A percentile compares a stretch with the other conserved stretches of the same genome.
Evolutionary conservation across 2,113 vertebrate genomes (phyloP).

Genomic region (Chascanopsetta lugubris): DNA sequence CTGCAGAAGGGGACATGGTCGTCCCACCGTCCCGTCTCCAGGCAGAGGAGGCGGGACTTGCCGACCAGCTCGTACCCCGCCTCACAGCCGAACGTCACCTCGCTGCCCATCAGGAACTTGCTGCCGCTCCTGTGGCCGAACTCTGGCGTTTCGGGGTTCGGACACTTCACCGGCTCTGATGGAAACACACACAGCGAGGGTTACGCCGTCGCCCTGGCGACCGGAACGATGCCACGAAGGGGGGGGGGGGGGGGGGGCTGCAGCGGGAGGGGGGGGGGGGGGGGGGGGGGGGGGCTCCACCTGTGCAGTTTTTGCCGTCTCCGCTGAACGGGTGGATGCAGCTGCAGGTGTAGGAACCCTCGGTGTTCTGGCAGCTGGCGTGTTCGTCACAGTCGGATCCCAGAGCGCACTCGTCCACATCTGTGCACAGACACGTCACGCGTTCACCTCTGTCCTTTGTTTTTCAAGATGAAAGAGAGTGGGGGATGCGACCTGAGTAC

Average conservation of each 20-base stretch:
- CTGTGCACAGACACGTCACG: conserved; percentile 72
- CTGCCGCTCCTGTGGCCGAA: conserved; percentile 84
- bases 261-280: too few species aligned
- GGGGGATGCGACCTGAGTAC: too few species aligned
- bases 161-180: conserved; percentile 90
- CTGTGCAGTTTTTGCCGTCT: conserved; percentile 93
- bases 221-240: too few species aligned
- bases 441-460: background rate
- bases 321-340: conserved; percentile 90
- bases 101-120: conserved; percentile 84
- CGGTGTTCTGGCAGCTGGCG: conserved; percentile 91
- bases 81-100: conserved; percentile 86
- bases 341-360: conserved; percentile 91
- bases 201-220: background rate
- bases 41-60: conserved; percentile 77
- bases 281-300: too few species aligned
- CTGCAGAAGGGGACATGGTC: conserved; percentile 82
- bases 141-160: conserved; percentile 83
- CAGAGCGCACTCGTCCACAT: conserved; percentile 95
- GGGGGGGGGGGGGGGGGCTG: too few species aligned
- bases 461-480: too few species aligned
- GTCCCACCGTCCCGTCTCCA: conserved; percentile 87
- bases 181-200: conserved; percentile 18
- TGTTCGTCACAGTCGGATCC: conserved; percentile 91
- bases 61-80: conserved; percentile 86